These are phyloP conservation scores for Platyrinchus mystaceus DNA, from an alignment of 2,797 vertebrate species.

Conservation along the genomic window DNA sequence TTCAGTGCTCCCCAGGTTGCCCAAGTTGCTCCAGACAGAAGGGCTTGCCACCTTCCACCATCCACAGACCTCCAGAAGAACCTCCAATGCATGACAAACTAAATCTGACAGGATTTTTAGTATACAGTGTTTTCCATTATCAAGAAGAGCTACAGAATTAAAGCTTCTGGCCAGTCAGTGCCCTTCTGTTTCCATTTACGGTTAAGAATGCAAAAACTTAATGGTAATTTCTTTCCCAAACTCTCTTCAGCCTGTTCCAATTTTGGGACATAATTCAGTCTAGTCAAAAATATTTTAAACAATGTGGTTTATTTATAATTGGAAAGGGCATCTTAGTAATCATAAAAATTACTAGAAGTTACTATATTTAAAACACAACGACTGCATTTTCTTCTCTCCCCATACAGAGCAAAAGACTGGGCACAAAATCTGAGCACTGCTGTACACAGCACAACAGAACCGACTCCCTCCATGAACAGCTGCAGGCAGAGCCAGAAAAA, in stretches of 20 bases:
- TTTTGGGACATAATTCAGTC: conserved; percentile 41
- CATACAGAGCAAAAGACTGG: not conserved
- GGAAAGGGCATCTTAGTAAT: conserved; percentile 33
- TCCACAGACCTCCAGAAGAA: not conserved
- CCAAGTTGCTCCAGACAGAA: not conserved
- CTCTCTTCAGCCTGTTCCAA: conserved; percentile 52
- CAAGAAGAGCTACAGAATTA: conserved; percentile 7
- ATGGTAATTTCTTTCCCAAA: conserved; percentile 55
- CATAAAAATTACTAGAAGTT: conserved; percentile 39
- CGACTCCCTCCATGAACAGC: not conserved
- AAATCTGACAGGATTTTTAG: conserved; percentile 1
- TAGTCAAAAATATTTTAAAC: conserved; percentile 60
- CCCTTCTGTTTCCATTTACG: conserved; percentile 63
- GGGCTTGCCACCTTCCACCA: not conserved
- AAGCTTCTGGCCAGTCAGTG: conserved; percentile 37
- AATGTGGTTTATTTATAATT: conserved; percentile 50
- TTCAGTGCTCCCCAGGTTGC: not conserved
- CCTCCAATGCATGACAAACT: not conserved
- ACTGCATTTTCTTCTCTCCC: conserved; percentile 24
- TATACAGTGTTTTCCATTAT: conserved; percentile 5
- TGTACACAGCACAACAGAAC: not conserved
- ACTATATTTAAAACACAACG: conserved; percentile 34
- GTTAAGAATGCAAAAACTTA: conserved; percentile 56
- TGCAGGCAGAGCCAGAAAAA: not conserved
- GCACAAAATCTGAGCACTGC: not conserved